Base-by-base conservation (phyloP, 2,888 invertebrate genomes). In the Halictus quadricinctus region DNA sequence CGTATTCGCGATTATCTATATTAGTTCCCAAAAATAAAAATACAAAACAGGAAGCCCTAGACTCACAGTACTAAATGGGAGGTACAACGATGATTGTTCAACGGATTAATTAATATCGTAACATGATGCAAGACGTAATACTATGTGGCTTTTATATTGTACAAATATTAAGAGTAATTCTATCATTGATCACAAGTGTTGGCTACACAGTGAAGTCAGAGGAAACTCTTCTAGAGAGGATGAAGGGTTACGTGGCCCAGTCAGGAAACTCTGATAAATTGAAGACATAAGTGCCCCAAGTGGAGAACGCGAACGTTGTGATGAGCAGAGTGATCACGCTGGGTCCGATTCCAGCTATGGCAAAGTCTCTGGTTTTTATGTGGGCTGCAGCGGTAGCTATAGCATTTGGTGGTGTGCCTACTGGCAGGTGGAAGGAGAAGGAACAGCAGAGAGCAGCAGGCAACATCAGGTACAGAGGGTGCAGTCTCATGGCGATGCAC, bases 351-450 rank as follows among this genome's bases (percentile, higher is more conserved):
- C 98, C 98, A 77, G 97, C 97, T 84, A 97, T 95, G 0, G 97
- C 96, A 96, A 98, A 97, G 91, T 97, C 97, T 83, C 96, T 96
- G 12, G 97, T 97, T 87, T 96, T 96, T 95, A 98, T 97, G 91
- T 97, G 96, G 3, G 97, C 97, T 18, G 97, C 97, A 0, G 97
- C 97, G 36, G 97, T 97, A 0, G 98, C 98, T 84, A 99, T 98
- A 6, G 99, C 99, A 95, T 99, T 99, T 25, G 99, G 98, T 3
- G 99, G 98, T 0, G 99, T 99, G 74, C 98, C 98, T 21, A 99
- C 98, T 0, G 98, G 99, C 94, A 99, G 96, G 96, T 98, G 98
- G 96, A 98, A 98, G 13, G 98, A 98, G 95, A 98, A 98, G 79
- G 98, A 98, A 94, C 98, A 98, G 5, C 98, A 97, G 43, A 99